These are phyloP conservation scores for Polyergus mexicanus DNA, from an alignment of 1,140 invertebrate genomes.

Conservation along the genomic window DNA sequence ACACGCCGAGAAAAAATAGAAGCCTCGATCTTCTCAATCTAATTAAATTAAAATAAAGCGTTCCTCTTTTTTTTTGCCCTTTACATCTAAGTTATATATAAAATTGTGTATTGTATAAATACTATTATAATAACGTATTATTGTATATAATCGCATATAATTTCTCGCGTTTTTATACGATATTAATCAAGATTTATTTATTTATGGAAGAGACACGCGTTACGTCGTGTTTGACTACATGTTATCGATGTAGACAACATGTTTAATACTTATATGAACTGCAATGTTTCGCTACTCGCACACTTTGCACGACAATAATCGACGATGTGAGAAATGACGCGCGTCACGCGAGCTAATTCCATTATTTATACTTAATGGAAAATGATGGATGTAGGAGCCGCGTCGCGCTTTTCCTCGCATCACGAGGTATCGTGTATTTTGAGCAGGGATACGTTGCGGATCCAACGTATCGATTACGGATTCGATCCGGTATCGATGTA, in stretches of 20 bases:
- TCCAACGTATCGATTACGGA: slow-evolving; percentile 69
- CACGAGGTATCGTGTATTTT: slow-evolving; percentile 44
- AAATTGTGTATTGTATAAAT: no score
- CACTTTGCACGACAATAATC: slow-evolving; percentile 12
- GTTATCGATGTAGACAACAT: background rate
- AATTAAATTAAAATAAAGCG: no score
- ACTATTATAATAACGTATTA: no score
- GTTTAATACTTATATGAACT: background rate
- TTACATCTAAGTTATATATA: background rate
- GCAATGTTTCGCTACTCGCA: background rate
- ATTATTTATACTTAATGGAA: slow-evolving; percentile 29
- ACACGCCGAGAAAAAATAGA: slow-evolving; percentile 31
- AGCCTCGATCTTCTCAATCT: background rate
- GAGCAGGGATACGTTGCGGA: slow-evolving; percentile 29
- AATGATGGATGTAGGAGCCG: slow-evolving; percentile 43
- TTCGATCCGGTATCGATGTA: slow-evolving; percentile 68
- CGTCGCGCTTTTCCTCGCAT: slow-evolving; percentile 23
- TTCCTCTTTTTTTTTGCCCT: background rate
- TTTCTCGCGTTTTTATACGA: no score
- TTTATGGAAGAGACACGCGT: background rate
- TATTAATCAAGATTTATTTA: slow-evolving; percentile 6
- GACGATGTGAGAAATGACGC: slow-evolving; percentile 11
- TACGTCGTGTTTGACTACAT: background rate
- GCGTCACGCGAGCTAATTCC: slow-evolving; percentile 25
- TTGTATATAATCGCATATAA: no score